Conservation (phyloP, 2,113 vertebrate genomes). For the Crotalus horridus region DNA sequence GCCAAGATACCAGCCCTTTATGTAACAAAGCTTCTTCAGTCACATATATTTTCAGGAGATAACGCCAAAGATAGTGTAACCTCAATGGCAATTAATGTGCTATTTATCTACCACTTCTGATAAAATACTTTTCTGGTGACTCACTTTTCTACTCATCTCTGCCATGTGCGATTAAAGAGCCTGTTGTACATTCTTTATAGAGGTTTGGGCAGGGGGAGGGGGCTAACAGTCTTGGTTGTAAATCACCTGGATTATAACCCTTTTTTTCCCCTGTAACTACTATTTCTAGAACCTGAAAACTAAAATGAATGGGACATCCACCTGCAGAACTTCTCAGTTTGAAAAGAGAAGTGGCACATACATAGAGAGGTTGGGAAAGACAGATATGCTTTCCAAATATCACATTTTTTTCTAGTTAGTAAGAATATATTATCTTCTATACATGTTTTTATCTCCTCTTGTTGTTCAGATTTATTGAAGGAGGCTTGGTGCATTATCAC, state of each 20-base stretch:
- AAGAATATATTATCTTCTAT: background rate
- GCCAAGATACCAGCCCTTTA: background rate
- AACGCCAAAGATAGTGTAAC: background rate
- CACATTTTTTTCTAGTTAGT: background rate
- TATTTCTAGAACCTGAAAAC: background rate
- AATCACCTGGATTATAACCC: background rate
- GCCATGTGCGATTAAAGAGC: background rate
- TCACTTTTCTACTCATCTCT: background rate
- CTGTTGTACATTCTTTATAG: background rate
- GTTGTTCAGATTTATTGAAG: conserved; percentile 36
- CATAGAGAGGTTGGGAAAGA: background rate
- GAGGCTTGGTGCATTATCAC: conserved; percentile 28
- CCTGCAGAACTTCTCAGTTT: background rate
- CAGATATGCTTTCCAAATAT: background rate
- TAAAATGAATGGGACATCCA: background rate
- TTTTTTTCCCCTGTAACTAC: background rate
- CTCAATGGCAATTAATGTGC: background rate
- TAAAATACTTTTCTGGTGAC: background rate
- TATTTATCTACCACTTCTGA: background rate
- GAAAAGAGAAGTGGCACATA: background rate
- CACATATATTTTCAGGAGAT: background rate
- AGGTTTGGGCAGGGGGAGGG: background rate
- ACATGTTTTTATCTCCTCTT: background rate
- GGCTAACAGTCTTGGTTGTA: background rate
- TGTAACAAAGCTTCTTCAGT: background rate